phyloP scores from a whole-genome alignment of 2,113 vertebrate species.

The Xenopus laevis region DNA sequence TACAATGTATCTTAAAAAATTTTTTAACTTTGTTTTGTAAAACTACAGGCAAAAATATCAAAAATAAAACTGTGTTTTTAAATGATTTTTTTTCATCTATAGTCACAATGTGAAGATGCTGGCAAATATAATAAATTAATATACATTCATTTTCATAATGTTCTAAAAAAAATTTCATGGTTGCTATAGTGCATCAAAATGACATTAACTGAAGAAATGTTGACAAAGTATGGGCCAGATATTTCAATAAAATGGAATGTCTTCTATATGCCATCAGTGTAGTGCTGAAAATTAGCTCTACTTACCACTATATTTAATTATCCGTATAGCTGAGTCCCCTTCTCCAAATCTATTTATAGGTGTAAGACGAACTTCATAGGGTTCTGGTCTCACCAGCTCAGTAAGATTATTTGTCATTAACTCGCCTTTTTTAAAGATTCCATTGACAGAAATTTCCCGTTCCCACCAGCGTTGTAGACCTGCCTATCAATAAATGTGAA shows the following conservation, averaged over 20 bases:
- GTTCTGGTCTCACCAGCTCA: constrained; percentile 89
- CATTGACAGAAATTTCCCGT: constrained; percentile 89
- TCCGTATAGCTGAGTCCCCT: constrained; percentile 88
- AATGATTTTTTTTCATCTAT: too few species aligned
- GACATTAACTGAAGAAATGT: neutral
- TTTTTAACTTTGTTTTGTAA: too few species aligned
- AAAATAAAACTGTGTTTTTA: too few species aligned
- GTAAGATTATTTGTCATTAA: constrained; percentile 94
- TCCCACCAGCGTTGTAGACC: constrained; percentile 97
- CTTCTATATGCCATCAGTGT: too few species aligned
- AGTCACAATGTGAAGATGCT: too few species aligned
- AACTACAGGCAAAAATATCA: too few species aligned
- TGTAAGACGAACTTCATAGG: constrained; percentile 90
- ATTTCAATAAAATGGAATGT: too few species aligned
- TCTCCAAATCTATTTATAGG: constrained; percentile 94
- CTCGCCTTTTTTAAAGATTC: constrained; percentile 86
- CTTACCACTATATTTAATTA: constrained; percentile 96
- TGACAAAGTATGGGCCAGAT: neutral
- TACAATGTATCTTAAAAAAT: too few species aligned
- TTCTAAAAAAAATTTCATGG: too few species aligned
- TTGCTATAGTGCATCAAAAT: too few species aligned
- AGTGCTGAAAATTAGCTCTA: neutral
- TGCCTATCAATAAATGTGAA: constrained; percentile 65
- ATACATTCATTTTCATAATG: too few species aligned
- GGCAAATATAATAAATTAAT: too few species aligned